Evolutionary conservation across 1,140 invertebrate species (phyloP).

Genomic region (Centruroides vittatus): DNA sequence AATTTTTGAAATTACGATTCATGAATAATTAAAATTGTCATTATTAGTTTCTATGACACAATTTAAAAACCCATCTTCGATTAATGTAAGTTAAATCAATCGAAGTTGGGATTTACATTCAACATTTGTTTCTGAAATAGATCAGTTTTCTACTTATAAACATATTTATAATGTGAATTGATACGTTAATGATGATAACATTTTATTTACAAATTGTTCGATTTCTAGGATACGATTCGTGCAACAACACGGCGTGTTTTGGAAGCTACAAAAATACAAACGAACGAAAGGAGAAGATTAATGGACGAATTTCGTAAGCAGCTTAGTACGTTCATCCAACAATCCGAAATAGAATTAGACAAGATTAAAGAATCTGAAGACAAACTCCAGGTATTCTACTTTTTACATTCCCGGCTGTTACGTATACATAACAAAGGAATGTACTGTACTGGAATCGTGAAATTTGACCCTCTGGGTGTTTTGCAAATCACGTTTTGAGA

Average conservation of each 20-base stretch:
- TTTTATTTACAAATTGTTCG: neutral
- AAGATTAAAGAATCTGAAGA: conserved; percentile 10
- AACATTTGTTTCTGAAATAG: too few relatives aligned
- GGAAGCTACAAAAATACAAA: conserved; percentile 8
- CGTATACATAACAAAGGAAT: too few relatives aligned
- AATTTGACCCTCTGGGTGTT: too few relatives aligned
- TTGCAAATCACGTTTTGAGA: neutral
- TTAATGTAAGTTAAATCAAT: too few relatives aligned
- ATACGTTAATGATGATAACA: neutral
- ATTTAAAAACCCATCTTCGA: too few relatives aligned
- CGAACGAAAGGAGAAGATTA: conserved; percentile 5
- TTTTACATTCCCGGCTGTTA: neutral
- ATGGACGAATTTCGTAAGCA: conserved; percentile 7
- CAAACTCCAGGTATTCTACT: neutral
- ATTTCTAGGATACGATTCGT: conserved; percentile 6
- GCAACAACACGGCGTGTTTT: conserved; percentile 8
- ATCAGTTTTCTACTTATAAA: too few relatives aligned
- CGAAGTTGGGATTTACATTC: too few relatives aligned
- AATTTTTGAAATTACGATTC: too few relatives aligned
- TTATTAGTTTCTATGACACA: too few relatives aligned
- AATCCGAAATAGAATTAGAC: conserved; percentile 8
- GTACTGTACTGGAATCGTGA: too few relatives aligned
- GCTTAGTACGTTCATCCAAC: conserved; percentile 1
- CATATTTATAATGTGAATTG: too few relatives aligned
- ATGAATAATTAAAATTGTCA: too few relatives aligned